phyloP scores from a whole-genome alignment of 2,888 invertebrate genomes.

The Chromoteleia sp. region DNA sequence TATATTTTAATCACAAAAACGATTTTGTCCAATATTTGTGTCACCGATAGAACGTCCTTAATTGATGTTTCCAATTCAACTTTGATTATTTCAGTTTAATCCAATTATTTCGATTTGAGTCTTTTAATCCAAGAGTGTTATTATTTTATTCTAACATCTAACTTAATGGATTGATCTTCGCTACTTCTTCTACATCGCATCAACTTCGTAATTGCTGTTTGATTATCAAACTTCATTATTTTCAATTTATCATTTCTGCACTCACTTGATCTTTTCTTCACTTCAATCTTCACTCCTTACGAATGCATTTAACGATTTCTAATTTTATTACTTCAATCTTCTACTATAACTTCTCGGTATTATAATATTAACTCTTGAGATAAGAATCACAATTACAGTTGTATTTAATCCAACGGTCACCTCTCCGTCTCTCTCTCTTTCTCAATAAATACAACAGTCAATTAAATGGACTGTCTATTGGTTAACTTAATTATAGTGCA shows the following conservation, averaged over 20 bases:
- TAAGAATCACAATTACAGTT: constrained; percentile 42
- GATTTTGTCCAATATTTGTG: too few species aligned
- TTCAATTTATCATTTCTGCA: neutral
- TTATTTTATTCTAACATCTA: constrained; percentile 12
- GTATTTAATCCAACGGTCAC: constrained; percentile 28
- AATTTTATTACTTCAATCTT: constrained; percentile 23
- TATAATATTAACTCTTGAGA: constrained; percentile 21
- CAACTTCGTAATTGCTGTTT: neutral
- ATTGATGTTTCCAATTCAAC: too few species aligned
- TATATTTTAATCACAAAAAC: too few species aligned
- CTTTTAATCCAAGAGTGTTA: too few species aligned
- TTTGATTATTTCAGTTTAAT: too few species aligned
- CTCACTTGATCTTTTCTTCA: too few species aligned
- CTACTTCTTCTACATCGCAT: neutral
- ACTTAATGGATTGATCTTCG: neutral
- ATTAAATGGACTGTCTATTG: constrained; percentile 1
- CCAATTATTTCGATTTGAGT: too few species aligned
- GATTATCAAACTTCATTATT: constrained; percentile 15
- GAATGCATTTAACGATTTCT: constrained; percentile 14
- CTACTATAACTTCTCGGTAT: neutral
- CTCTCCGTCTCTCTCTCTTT: constrained; percentile 1
- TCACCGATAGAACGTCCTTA: too few species aligned
- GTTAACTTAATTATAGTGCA: constrained; percentile 11
- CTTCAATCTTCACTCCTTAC: neutral
- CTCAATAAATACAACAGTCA: constrained; percentile 22